phyloP scores from a whole-genome alignment of 37 sponge, comb jelly and placozoan species.

The Oopsacas minuta region DNA sequence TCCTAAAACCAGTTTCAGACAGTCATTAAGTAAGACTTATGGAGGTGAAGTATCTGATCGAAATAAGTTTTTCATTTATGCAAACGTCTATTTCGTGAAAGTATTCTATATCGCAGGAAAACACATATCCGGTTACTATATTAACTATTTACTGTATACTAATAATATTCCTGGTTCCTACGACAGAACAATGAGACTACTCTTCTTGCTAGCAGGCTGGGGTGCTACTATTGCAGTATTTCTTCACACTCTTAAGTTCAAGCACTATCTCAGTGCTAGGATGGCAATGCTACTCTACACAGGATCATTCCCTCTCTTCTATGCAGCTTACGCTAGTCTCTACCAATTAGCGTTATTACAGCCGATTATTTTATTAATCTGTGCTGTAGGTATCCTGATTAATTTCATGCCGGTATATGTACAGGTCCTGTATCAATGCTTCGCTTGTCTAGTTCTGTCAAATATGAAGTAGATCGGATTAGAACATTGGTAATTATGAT shows the following conservation, averaged over 20 bases:
- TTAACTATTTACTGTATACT: background rate
- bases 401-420: background rate
- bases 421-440: background rate
- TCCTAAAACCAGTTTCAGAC: background rate
- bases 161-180: background rate
- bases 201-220: background rate
- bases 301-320: background rate
- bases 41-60: background rate
- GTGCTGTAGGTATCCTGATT: background rate
- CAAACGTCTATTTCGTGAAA: background rate
- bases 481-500: too few relatives aligned
- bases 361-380: background rate
- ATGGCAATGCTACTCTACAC: background rate
- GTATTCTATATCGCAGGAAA: background rate
- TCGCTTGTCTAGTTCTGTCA: too few relatives aligned
- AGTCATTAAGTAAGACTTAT: background rate
- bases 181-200: background rate
- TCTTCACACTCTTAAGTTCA: background rate
- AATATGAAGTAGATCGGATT: too few relatives aligned
- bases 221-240: background rate
- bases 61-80: background rate
- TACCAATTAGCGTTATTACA: background rate
- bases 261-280: background rate
- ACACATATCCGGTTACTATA: background rate
- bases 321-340: background rate